Percentiles rank a stretch among this genome's conserved stretches.
These are phyloP conservation scores for Trachelus troglodyta DNA, from an alignment of 2,888 invertebrate genomes.

Conservation along the genomic window DNA sequence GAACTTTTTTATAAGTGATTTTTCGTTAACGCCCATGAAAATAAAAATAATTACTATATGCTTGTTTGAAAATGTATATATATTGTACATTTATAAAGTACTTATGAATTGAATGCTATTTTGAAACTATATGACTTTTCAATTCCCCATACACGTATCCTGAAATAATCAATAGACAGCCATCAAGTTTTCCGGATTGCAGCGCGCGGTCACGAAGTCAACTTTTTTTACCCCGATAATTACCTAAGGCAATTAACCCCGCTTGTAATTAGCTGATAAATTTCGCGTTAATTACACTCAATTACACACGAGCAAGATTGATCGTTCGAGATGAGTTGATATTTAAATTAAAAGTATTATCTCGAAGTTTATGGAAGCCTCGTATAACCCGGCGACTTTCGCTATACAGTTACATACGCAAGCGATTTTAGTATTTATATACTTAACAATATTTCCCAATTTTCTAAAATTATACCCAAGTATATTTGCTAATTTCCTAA, in stretches of 20 bases:
- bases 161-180: not conserved
- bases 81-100: not conserved
- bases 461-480: too few species aligned
- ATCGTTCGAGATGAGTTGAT: constrained; percentile 26
- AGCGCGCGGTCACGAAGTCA: not conserved
- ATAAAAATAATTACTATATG: not conserved
- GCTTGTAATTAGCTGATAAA: constrained; percentile 56
- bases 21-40: not conserved
- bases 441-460: too few species aligned
- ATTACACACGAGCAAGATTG: constrained; percentile 28
- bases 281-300: constrained; percentile 44
- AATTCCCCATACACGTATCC: not conserved
- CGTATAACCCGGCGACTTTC: not conserved
- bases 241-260: constrained; percentile 43
- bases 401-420: not conserved
- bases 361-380: constrained; percentile 13
- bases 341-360: constrained; percentile 44
- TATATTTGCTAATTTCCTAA: too few species aligned
- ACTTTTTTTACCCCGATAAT: constrained; percentile 11
- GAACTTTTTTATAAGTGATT: not conserved
- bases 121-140: not conserved
- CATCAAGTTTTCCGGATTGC: not conserved
- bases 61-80: not conserved
- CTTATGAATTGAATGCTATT: not conserved
- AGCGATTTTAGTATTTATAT: too few species aligned